phyloP scores from a whole-genome alignment of 2,888 invertebrate species.

The Fragum fragum region DNA sequence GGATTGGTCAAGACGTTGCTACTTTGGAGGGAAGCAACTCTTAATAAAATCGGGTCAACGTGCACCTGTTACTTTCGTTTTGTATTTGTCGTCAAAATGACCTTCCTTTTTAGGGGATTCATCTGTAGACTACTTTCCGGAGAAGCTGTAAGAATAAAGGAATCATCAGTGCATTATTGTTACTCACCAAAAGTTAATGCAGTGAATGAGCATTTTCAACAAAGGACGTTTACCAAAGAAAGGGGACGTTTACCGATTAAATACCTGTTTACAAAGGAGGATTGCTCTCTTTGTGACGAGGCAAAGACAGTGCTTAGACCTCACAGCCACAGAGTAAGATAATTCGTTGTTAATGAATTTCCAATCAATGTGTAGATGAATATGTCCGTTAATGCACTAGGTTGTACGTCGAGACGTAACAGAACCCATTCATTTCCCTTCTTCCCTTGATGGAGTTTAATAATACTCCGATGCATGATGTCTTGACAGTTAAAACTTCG shows the following conservation, averaged over 20 bases:
- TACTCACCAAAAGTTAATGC: no score
- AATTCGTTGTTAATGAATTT: neutral
- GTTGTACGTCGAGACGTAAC: no score
- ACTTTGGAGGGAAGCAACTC: slow-evolving; percentile 51
- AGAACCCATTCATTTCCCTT: no score
- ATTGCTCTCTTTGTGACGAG: slow-evolving; percentile 94
- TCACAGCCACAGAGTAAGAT: slow-evolving; percentile 88
- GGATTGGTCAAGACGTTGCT: slow-evolving; percentile 59
- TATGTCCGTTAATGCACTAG: no score
- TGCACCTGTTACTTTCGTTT: slow-evolving; percentile 64
- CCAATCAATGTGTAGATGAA: neutral
- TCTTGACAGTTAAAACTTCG: no score
- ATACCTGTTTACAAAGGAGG: slow-evolving; percentile 94
- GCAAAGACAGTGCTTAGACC: slow-evolving; percentile 88
- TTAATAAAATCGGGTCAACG: neutral
- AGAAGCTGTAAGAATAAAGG: no score
- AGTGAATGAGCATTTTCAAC: no score
- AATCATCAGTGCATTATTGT: no score
- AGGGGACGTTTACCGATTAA: slow-evolving; percentile 88
- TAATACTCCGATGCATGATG: no score
- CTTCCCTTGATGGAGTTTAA: no score
- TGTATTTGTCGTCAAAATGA: neutral
- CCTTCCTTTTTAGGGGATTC: no score
- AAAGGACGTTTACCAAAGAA: neutral
- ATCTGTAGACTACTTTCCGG: no score